Conservation (phyloP, 35 echinoderm and acorn worm genomes). For the Strongylocentrotus purpuratus region DNA sequence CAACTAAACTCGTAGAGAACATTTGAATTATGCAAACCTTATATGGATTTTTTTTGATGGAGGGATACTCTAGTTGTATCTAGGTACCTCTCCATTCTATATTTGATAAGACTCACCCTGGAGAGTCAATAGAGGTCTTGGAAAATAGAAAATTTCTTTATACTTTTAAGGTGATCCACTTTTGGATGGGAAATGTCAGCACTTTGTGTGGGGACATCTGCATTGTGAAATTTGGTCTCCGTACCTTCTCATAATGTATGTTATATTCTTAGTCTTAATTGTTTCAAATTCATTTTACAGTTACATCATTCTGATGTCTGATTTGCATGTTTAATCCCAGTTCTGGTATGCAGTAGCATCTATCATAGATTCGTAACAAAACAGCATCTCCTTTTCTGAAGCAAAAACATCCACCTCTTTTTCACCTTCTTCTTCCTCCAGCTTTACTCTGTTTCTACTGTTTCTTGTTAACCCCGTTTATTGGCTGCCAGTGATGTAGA, state of each 20-base stretch:
- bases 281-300: too few relatives aligned
- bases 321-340: neutral
- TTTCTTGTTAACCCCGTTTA: neutral
- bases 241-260: neutral
- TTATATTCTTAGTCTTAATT: too few relatives aligned
- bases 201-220: neutral
- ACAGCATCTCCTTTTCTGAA: neutral
- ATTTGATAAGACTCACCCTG: neutral
- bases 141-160: neutral
- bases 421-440: neutral
- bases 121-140: neutral
- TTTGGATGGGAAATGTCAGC: neutral
- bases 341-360: neutral
- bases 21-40: neutral
- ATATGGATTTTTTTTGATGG: neutral
- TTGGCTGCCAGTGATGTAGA: neutral
- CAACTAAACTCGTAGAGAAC: neutral
- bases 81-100: neutral
- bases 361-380: neutral
- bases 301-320: neutral
- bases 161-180: neutral
- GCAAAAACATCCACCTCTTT: neutral
- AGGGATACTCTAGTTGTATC: neutral
- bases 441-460: neutral
- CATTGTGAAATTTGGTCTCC: neutral